phyloP scores from a whole-genome alignment of 2,888 invertebrate species.

The Rhogogaster chlorosoma region DNA sequence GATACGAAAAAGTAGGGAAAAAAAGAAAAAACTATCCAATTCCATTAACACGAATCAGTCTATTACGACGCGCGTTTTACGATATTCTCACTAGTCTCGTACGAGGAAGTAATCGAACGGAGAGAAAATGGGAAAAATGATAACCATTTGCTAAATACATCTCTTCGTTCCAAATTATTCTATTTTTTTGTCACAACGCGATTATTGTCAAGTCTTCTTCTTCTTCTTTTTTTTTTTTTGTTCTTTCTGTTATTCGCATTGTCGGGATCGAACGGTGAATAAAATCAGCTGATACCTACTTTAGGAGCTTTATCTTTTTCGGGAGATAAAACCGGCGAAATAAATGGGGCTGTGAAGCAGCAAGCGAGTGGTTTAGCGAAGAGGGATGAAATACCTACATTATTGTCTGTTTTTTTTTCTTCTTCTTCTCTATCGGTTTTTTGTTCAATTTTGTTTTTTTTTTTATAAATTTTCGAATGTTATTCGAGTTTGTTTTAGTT shows the following conservation, averaged over 20 bases:
- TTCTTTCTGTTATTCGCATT: not conserved
- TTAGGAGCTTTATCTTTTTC: not conserved
- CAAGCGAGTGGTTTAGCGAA: not conserved
- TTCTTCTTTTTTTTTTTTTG: not conserved
- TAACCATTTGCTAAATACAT: not conserved
- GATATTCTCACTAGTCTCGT: not conserved
- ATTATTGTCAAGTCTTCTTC: not conserved
- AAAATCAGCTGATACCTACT: conserved; percentile 19
- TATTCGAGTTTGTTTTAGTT: not conserved
- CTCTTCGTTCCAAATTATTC: not conserved
- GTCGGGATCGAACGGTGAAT: not conserved
- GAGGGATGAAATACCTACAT: not conserved
- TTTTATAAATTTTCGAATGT: not conserved
- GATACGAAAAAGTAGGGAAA: not conserved
- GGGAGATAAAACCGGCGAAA: conserved; percentile 22
- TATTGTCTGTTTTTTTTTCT: conserved; percentile 14
- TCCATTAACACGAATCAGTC: not conserved
- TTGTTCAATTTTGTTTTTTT: not conserved
- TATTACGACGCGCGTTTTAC: not conserved
- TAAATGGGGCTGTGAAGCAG: conserved; percentile 28
- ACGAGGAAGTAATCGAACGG: not conserved
- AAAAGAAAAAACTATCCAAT: not conserved
- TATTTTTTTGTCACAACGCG: not conserved
- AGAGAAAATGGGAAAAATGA: not conserved
- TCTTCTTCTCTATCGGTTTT: not conserved